Evolutionary conservation across 1,140 invertebrate species (phyloP).

Genomic region (Drosophila tani): DNA sequence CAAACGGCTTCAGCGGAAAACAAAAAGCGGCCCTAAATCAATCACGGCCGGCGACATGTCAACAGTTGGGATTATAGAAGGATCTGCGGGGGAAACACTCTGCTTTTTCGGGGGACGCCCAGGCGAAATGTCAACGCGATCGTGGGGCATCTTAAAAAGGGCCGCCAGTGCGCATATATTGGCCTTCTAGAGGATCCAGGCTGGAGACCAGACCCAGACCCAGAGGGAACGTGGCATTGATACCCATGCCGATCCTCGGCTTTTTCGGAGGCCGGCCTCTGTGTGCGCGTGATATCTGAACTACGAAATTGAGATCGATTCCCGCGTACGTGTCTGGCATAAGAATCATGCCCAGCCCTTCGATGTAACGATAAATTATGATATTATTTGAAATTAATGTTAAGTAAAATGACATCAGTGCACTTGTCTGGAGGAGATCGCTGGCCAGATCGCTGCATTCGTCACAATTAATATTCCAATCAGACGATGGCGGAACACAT

Average conservation of each 20-base stretch:
- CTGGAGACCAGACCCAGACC: neutral
- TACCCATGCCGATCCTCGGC: slow-evolving; percentile 1
- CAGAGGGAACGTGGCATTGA: slow-evolving; percentile 55
- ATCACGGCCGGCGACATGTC: slow-evolving; percentile 74
- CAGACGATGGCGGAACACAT: slow-evolving; percentile 71
- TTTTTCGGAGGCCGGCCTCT: slow-evolving; percentile 18
- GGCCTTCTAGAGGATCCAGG: slow-evolving; percentile 48
- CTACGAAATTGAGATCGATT: slow-evolving; percentile 83
- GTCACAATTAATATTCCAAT: slow-evolving; percentile 75
- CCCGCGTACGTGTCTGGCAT: slow-evolving; percentile 66
- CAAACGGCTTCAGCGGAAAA: slow-evolving; percentile 81
- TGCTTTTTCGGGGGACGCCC: slow-evolving; percentile 7
- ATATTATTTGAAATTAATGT: slow-evolving; percentile 80
- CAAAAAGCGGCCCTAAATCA: slow-evolving; percentile 80
- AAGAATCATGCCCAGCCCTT: slow-evolving; percentile 22
- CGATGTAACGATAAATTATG: slow-evolving; percentile 78
- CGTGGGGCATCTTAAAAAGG: slow-evolving; percentile 75
- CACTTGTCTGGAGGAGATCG: slow-evolving; percentile 63
- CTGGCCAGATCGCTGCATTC: slow-evolving; percentile 36
- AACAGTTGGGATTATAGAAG: slow-evolving; percentile 42
- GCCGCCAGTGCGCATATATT: slow-evolving; percentile 67
- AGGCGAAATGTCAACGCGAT: slow-evolving; percentile 78
- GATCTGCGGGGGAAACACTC: neutral
- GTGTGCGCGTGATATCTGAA: slow-evolving; percentile 79
- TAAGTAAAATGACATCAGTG: slow-evolving; percentile 68